Conservation (phyloP, 2,113 vertebrate genomes). For the Chrysemys picta region DNA sequence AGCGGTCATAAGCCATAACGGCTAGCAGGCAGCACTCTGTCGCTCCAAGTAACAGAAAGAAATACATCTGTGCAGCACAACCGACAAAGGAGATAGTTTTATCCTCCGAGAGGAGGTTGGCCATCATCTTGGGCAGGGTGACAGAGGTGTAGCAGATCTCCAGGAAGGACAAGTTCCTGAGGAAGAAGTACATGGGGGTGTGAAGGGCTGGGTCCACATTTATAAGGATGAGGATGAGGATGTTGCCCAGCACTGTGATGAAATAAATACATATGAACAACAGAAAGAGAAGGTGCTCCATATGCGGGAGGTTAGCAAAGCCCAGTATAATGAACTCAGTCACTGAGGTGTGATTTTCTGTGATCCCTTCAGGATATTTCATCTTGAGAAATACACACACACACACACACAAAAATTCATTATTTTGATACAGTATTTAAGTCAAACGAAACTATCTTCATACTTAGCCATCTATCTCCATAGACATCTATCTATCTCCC, state of each 20-base stretch:
- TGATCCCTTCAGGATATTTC: background rate
- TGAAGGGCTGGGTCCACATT: background rate
- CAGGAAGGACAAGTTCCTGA: slow-evolving; percentile 26
- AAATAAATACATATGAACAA: slow-evolving; percentile 39
- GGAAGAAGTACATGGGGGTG: slow-evolving; percentile 58
- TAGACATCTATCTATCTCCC: too few relatives aligned
- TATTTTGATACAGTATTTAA: background rate
- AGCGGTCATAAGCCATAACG: slow-evolving; percentile 35
- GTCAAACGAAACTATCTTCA: background rate
- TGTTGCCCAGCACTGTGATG: background rate
- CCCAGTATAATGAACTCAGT: background rate
- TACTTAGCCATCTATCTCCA: background rate
- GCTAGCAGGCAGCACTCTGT: slow-evolving; percentile 45
- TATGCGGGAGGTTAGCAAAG: background rate
- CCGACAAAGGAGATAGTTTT: background rate
- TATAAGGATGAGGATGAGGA: slow-evolving; percentile 16
- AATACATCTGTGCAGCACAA: slow-evolving; percentile 53
- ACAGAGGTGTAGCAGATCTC: slow-evolving; percentile 44
- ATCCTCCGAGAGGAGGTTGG: background rate
- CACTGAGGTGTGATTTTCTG: background rate
- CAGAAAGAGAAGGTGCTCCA: slow-evolving; percentile 24
- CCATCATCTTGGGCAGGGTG: slow-evolving; percentile 28
- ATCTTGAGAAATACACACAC: background rate
- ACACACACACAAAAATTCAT: background rate
- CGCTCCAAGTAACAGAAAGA: slow-evolving; percentile 47